Evolutionary conservation across 2,797 vertebrate species (phyloP).

Genomic region (Microtus californicus): DNA sequence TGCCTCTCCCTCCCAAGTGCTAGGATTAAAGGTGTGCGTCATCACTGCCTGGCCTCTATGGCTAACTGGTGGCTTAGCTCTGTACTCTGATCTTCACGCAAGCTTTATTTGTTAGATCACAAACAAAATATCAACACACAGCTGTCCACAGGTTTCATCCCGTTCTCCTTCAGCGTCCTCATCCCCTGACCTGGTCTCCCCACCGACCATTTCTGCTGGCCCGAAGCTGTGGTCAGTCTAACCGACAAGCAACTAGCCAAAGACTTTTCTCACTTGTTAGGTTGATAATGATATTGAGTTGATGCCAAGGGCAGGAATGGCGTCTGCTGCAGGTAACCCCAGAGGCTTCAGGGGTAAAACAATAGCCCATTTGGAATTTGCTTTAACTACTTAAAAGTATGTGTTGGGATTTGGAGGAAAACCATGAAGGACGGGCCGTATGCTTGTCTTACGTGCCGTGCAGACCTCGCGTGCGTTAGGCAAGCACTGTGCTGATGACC

Average conservation of each 20-base stretch:
- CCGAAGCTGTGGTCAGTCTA: neutral
- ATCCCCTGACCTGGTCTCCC: neutral
- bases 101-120: too few relatives aligned
- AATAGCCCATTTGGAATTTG: neutral
- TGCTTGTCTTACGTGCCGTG: too few relatives aligned
- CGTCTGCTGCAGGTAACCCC: neutral
- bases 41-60: too few relatives aligned
- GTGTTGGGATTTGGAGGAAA: neutral
- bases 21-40: too few relatives aligned
- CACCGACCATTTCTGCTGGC: neutral
- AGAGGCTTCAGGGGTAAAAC: neutral
- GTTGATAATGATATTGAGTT: neutral
- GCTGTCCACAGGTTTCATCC: neutral
- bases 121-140: too few relatives aligned
- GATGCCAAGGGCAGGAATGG: neutral
- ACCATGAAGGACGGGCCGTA: fast-evolving
- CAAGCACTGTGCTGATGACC: neutral
- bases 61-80: too few relatives aligned
- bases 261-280: neutral
- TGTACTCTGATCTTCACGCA: too few relatives aligned
- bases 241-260: fast-evolving
- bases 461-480: neutral
- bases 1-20: too few relatives aligned
- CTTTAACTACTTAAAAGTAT: neutral
- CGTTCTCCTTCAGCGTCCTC: neutral